Evolutionary conservation across 2,797 vertebrate genomes (phyloP).

Genomic region (Nasua narica): DNA sequence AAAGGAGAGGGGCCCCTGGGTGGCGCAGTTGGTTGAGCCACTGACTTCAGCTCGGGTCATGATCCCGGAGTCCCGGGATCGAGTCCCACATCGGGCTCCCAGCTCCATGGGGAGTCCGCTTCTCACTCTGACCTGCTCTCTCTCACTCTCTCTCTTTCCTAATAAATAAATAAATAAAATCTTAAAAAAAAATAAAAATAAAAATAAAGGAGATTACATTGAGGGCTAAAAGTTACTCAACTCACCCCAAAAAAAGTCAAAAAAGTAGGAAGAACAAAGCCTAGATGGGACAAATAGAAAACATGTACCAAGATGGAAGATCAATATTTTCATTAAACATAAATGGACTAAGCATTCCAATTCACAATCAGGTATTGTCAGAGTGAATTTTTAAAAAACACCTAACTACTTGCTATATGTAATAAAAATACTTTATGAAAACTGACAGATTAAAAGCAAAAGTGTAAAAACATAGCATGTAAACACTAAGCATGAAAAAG

Average conservation of each 20-base stretch:
- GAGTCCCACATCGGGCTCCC: too few relatives aligned
- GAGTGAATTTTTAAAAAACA: neutral
- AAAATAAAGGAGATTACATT: neutral
- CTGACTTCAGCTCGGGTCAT: too few relatives aligned
- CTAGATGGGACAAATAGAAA: neutral
- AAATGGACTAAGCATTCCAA: neutral
- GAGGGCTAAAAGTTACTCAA: neutral
- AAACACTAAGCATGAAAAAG: neutral
- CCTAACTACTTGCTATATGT: neutral
- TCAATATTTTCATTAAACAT: neutral
- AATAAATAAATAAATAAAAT: too few relatives aligned
- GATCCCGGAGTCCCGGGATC: too few relatives aligned
- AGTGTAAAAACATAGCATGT: neutral
- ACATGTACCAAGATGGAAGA: neutral
- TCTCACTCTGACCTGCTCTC: too few relatives aligned
- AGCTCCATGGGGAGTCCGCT: too few relatives aligned
- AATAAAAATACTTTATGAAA: neutral
- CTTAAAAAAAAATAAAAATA: neutral
- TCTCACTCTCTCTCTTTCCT: too few relatives aligned
- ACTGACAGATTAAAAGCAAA: neutral
- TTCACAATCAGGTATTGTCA: neutral
- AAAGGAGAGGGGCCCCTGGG: too few relatives aligned
- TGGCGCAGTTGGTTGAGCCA: too few relatives aligned
- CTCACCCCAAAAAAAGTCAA: neutral
- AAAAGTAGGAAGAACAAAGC: neutral